A percentile compares a stretch with the other conserved stretches of the same genome.
Conservation (phyloP, 2,888 invertebrate species). For the Arrhopalites spinosus region DNA sequence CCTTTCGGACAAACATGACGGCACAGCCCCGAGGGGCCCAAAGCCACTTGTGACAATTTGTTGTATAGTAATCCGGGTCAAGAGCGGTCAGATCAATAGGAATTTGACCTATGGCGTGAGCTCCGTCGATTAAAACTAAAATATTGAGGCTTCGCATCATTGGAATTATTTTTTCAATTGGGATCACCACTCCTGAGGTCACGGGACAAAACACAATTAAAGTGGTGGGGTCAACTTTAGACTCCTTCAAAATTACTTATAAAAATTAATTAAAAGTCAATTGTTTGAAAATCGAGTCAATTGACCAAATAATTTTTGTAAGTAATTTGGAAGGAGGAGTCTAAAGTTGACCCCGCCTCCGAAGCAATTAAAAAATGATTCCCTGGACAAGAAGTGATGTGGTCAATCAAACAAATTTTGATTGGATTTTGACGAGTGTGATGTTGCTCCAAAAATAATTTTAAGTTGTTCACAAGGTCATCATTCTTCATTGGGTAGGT, state of each 20-base stretch:
- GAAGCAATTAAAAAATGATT: too few relatives aligned
- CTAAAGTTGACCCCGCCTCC: too few relatives aligned
- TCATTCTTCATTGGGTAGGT: not conserved
- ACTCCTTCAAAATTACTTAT: too few relatives aligned
- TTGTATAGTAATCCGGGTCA: constrained; percentile 47
- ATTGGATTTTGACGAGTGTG: not conserved
- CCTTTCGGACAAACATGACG: constrained; percentile 18
- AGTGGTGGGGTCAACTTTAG: too few relatives aligned
- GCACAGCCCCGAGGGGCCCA: not conserved
- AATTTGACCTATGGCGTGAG: constrained; percentile 50
- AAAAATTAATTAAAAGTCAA: too few relatives aligned
- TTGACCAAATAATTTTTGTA: too few relatives aligned
- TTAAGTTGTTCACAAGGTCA: not conserved
- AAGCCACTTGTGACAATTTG: constrained; percentile 39
- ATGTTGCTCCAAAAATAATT: constrained; percentile 14
- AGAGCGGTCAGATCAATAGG: constrained; percentile 41
- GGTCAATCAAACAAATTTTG: too few relatives aligned
- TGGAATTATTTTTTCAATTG: constrained; percentile 45
- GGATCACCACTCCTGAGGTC: constrained; percentile 41
- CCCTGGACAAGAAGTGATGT: too few relatives aligned
- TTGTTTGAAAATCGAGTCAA: too few relatives aligned
- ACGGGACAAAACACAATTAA: constrained; percentile 39
- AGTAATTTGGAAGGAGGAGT: too few relatives aligned
- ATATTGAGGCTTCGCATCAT: constrained; percentile 39
- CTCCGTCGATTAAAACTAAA: constrained; percentile 47